Evolutionary conservation across 2,113 vertebrate species (phyloP), one percentile per base, ranked within the genome.

Genomic region (Corythoichthys intestinalis): DNA sequence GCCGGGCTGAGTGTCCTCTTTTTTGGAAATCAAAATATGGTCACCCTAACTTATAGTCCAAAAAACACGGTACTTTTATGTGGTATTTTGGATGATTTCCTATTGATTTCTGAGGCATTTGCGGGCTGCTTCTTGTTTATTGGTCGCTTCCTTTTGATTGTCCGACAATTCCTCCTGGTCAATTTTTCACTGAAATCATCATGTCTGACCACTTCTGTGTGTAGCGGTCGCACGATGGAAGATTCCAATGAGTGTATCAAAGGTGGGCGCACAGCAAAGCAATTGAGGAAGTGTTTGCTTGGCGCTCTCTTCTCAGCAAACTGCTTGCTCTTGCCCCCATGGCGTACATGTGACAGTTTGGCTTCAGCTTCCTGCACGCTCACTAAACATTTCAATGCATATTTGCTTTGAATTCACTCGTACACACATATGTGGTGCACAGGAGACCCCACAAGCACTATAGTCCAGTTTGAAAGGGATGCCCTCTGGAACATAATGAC

Each of bases 281-380:
- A 58, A 58, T 58, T 58, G 56, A 47, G 61, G 61, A 10, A 2
- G 38, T 85, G 81, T 88, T 90, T 90, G 76, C 81, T 79, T 76
- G 76, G 63, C 59, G 69, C 77, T 62, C 83, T 86, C 78, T 78
- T 88, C 88, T 90, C 88, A 90, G 83, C 86, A 83, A 82, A 80
- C 86, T 85, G 88, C 81, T 35, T 79, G 82, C 81, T 75, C 73
- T 78, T 71, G 57, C 62, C 77, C 66, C 72, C 50, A 44, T 76
- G 78, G 48, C 78, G 79, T 66, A 65, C 72, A 79, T 75, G 72
- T 77, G 74, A 79, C 78, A 86, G 85, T 81, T 87, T 86, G 81
- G 75, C 73, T 85, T 81, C 71, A 75, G 70, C 54, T 76, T 75
- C 83, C 68, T 76, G 72, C 75, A 74, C 28, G 37, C 53, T 71